Evolutionary conservation across 2,113 vertebrate species (phyloP), one percentile per base, ranked within the genome.

Genomic region (Poecilia latipinna): DNA sequence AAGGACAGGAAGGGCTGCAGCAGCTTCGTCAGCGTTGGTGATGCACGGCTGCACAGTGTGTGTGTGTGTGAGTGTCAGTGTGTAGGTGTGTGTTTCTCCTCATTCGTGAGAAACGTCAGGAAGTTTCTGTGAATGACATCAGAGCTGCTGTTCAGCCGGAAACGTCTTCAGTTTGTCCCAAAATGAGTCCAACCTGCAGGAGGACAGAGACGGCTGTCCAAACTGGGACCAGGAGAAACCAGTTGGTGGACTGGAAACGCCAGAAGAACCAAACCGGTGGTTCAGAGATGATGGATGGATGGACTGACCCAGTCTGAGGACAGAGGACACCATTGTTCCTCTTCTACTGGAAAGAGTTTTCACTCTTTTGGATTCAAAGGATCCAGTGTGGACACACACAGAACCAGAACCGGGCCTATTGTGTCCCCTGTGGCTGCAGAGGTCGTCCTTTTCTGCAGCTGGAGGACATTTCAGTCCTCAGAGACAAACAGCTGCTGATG

Each of bases 301-400:
- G 12, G 12, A 42, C 3, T 4, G 39, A 19, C 44, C 5, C 44
- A 1, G 1, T 48, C 15, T 15, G 17, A 48, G 15, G 39, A 13
- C 12, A 13, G 39, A 13, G 12, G 39, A 13, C 12, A 8, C 26
- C 65, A 62, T 4, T 70, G 19, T 8, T 75, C 61, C 31, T 31
- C 77, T 85, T 66, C 84, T 73, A 64, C 72, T 85, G 85, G 80
- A 90, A 88, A 86, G 54, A 83, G 71, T 19, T 82, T 31, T 65
- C 11, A 60, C 76, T 51, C 0, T 24, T 72, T 69, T 19, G 24
- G 80, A 77, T 72, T 82, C 69, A 3, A 19, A 69, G 82, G 83
- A 86, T 37, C 35, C 10, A 37, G 11, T 37, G 35, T 37, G 35
- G 10, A 37, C 35, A 37, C 35, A 37, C 35, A 12, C 35, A 61